Evolutionary conservation across 2,113 vertebrate genomes (phyloP), one percentile per base, ranked within the genome.

Genomic region (Perognathus longimembris): DNA sequence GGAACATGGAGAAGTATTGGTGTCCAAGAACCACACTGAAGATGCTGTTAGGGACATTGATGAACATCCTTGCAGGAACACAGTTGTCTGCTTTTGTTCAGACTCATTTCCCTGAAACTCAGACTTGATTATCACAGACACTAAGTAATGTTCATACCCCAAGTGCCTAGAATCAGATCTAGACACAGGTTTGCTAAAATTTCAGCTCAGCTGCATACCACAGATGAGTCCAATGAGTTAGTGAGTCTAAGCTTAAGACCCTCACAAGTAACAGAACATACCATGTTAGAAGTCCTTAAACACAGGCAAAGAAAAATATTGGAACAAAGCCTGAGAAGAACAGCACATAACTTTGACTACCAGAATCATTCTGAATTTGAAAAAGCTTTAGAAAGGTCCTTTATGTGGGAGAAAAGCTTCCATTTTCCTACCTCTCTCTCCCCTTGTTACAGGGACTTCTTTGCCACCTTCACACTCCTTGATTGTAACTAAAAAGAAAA

Each of bases 401-500:
- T 36, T 36, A 4, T 18, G 32, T 54, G 26, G 45, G 22, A 91
- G 30, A 93, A 75, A 92, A 38, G 14, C 32, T 36, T 81, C 77
- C 76, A 70, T 77, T 91, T 84, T 70, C 64, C 54, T 80, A 22
- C 80, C 45, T 26, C 85, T 74, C 75, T 70, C 42, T 61, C 21
- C 38, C 57, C 38, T 64, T 69, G 22, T 11, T 86, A 32, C 63
- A 24, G 89, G 74, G 36, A 85, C 78, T 83, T 83, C 82, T 94
- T 83, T 75, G 74, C 79, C 73, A 63, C 24, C 50, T 77, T 81
- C 79, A 89, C 32, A 61, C 74, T 82, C 36, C 54, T 24, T 88
- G 34, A 82, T 77, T 92, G 77, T 8, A 12, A 93, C 85, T 71
- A 61, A 89, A 57, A 94, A 92, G 86, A 89, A 83, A 95, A 84